phyloP scores from a whole-genome alignment of 2,888 invertebrate species.

The Thalpophila matura region DNA sequence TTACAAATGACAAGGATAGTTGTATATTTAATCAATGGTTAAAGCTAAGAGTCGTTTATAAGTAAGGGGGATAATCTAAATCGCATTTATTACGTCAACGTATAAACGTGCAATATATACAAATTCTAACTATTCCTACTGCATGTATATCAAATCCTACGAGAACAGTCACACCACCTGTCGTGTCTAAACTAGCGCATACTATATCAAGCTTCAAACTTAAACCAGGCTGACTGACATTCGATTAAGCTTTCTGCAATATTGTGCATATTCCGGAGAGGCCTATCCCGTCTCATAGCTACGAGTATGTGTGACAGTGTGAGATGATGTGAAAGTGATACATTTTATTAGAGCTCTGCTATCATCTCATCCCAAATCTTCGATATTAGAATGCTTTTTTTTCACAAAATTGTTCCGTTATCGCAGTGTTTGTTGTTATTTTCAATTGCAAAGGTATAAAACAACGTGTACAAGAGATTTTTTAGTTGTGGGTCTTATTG shows the following conservation, averaged over 20 bases:
- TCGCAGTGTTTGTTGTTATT: too few relatives aligned
- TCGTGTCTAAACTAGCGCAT: constrained; percentile 3
- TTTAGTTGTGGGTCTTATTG: too few relatives aligned
- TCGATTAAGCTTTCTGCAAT: constrained; percentile 37
- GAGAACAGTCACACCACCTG: not conserved
- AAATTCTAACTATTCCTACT: not conserved
- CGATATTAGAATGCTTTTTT: too few relatives aligned
- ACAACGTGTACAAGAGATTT: too few relatives aligned
- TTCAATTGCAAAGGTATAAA: too few relatives aligned
- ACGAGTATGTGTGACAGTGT: constrained; percentile 1
- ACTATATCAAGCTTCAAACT: constrained; percentile 33
- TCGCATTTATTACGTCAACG: not conserved
- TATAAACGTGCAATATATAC: not conserved
- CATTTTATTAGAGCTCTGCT: not conserved
- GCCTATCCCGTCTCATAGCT: constrained; percentile 17
- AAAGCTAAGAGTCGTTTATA: too few relatives aligned
- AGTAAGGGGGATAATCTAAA: too few relatives aligned
- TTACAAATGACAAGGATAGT: too few relatives aligned
- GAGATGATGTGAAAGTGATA: not conserved
- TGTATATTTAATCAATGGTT: too few relatives aligned
- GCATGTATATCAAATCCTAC: constrained; percentile 8
- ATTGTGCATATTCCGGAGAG: constrained; percentile 27
- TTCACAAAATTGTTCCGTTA: too few relatives aligned
- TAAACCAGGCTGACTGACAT: constrained; percentile 31
- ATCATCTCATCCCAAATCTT: constrained; percentile 1